Evolutionary conservation across 1,140 invertebrate species (phyloP), one percentile per base, ranked within the genome.

Genomic region (Lanistes nyassanus): DNA sequence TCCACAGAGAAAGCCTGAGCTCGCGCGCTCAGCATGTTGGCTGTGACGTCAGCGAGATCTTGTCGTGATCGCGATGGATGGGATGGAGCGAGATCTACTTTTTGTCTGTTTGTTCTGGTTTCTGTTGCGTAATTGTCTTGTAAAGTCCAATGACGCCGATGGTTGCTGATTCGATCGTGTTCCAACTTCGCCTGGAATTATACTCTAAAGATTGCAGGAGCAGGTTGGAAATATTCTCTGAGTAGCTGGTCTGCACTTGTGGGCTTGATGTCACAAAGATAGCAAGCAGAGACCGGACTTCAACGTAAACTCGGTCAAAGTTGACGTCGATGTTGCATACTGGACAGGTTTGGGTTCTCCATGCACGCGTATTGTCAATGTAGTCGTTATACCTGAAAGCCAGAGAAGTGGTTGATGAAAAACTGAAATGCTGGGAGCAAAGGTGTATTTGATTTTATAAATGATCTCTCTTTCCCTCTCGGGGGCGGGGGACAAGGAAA

Each of bases 1-100:
- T 78, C 78, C 36, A 81, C 69, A 31, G 58, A 74, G 74, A 81
- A 81, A 16, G 78, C 78, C 65, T 76, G 53, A 31, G 80, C 80
- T 37, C 77, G 79, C 19, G 74, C 53, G 36, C 80, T 81, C 11
- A 81, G 78, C 80, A 81, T 79, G n/a, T 47, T 2, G 51, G 29
- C 56, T 19, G 11, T 26, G 56, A 60, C 23, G n/a, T 60, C 56
- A 26, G 23, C 56, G 11, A 23, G 51, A 23, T 53, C 23, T 53
- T 23, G 23, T 23, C 23, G 51, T 13, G 51, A 13, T 53, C 13
- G 13, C 13, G 51, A 13, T 53, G 51, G 13, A 53, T 23, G 23
- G 51, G 13, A 13, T 13, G 51, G 51, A 53, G 51, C 23, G 51
- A 53, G 51, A 53, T 23, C 51, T 13, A 53, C 23, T 11, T 13